Evolutionary conservation across 2,113 vertebrate species (phyloP), one percentile per base, ranked within the genome.

Genomic region (Clarias batrachus): DNA sequence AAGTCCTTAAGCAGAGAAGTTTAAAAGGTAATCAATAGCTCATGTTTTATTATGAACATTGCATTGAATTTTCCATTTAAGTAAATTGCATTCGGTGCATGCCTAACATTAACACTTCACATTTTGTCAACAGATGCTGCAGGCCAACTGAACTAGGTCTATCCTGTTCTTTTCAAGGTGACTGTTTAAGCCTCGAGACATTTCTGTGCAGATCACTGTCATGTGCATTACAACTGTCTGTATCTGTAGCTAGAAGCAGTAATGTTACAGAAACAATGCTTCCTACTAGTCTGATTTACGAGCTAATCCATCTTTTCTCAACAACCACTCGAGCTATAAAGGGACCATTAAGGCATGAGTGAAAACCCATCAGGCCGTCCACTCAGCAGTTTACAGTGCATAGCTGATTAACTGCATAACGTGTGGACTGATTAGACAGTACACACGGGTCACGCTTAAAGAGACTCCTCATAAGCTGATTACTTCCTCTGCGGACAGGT

Each of bases 331-430:
- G 57, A 81, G 57, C 57, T 14, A 41, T 25, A 81, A 62, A 41
- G 14, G 21, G 19, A 11, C 57, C 57, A 81, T 81, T 14, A 81
- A 2, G 78, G 54, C 19, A 80, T 33, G 57, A 62, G 27, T 33
- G n/a, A 23, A 70, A 9, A 27, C 8, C 52, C 19, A 63, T 21
- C 57, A 76, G 80, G n/a, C 9, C 41, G 23, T 27, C 10, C 56
- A 62, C 80, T 87, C 79, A 37, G 85, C 70, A 56, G 57, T 82
- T 63, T 63, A 25, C 1, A 17, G 65, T 17, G 62, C 52, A 86
- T 37, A 57, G 63, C 71, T 66, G 85, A 86, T 86, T 86, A 59
- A n/a, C 25, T 33, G 59, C 52, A 19, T 78, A 66, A 77, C 25
- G 48, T 57, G 57, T 74, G 48, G 21, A 56, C 59, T 56, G 71